Conservation (phyloP, 2,113 vertebrate species). For the Cynocephalus volans region DNA sequence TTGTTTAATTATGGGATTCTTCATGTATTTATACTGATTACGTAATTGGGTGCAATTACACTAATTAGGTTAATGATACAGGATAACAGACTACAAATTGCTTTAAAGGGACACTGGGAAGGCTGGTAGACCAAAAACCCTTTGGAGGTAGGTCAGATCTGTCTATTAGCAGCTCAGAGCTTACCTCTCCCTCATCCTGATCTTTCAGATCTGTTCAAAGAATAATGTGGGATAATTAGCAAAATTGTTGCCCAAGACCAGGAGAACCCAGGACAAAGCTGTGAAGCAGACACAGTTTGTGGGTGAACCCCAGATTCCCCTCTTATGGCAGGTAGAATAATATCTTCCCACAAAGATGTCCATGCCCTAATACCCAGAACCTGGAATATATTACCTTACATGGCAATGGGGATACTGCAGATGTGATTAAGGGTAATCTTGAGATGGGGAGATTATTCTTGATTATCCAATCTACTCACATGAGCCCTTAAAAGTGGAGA, state of each 20-base stretch:
- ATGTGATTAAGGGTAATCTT: not conserved
- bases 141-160: conserved; percentile 80
- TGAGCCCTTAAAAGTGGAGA: not conserved
- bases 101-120: conserved; percentile 88
- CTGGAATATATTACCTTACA: not conserved
- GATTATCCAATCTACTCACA: not conserved
- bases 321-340: not conserved
- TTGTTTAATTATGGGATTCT: conserved; percentile 91
- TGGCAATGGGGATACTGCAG: not conserved
- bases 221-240: no score
- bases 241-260: not conserved
- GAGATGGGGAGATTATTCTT: not conserved
- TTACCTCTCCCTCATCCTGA: not conserved
- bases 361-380: not conserved
- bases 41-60: conserved; percentile 90
- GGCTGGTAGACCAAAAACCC: conserved; percentile 82
- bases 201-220: not conserved
- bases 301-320: not conserved
- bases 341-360: not conserved
- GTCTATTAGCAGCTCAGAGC: not conserved
- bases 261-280: not conserved
- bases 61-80: conserved; percentile 92
- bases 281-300: not conserved
- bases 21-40: conserved; percentile 91
- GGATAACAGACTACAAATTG: conserved; percentile 91